Base-by-base conservation (phyloP, 2,888 invertebrate genomes). In the Dicyrtoma fusca region DNA sequence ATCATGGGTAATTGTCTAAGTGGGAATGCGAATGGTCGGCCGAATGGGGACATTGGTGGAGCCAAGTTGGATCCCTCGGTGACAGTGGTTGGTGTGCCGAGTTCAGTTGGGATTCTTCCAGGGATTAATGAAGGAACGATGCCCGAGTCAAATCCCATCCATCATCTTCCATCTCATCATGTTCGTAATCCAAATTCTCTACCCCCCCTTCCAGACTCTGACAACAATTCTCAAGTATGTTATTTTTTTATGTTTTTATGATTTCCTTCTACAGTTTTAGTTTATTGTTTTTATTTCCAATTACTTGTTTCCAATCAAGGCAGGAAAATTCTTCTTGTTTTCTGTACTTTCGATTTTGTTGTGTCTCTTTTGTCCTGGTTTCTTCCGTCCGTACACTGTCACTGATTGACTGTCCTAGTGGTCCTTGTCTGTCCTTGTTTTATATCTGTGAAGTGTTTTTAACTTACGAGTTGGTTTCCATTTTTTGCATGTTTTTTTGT, bases 161-260 rank as follows among this genome's bases (percentile, higher is more conserved):
- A 76, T 69, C 69, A 74, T 17, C 73, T 72, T 51, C 74, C 74
- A 69, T 66, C 72, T 69, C 77, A 78, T 73, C 79, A 76, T 68
- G 76, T 77, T 64, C 73, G 75, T 72, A 80, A 74, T 74, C 76
- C 78, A 34, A 77, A 77, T 74, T 77, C 79, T 51, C 71, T 79
- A 53, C 79, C 79, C 42, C 80, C 79, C 10, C 75, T 79, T 13
- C 80, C 80, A 14, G 79, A 80, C 34, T 68, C 76, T 55, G 80
- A 79, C 53, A 77, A 69, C 72, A 80, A 75, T 77, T 73, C 76
- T 74, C 80, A 80, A 77, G 80, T 80, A 77, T 77, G 77, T 69
- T 69, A 63, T 26, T 21, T 72, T 61, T 70, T 59, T 47, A n/a
- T 70, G 47, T 62, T 25, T 34, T 71, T 65, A 25, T 65, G 25